These are phyloP conservation scores for Phaetusa simplex DNA, from an alignment of 2,113 vertebrate genomes.

Conservation along the genomic window DNA sequence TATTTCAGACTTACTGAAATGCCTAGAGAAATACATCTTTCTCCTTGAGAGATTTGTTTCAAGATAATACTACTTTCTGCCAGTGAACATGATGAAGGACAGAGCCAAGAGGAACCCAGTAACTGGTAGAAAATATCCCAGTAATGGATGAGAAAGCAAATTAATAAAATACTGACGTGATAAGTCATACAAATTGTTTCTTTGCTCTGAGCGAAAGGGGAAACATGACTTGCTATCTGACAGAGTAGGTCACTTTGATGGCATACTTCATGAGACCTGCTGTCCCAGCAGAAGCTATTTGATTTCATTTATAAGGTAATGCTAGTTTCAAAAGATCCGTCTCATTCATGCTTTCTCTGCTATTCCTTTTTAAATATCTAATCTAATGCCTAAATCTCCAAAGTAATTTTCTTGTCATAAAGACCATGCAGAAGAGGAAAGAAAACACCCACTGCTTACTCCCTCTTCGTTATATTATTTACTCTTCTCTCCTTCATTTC, in stretches of 20 bases:
- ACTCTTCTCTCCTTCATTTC: not conserved
- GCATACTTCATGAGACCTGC: not conserved
- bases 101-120: constrained; percentile 11
- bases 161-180: not conserved
- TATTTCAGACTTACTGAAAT: not conserved
- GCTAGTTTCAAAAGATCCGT: constrained; percentile 2
- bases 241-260: not conserved
- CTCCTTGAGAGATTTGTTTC: constrained; percentile 5
- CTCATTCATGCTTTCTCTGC: constrained; percentile 4
- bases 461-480: not conserved
- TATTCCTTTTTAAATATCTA: not conserved
- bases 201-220: not conserved
- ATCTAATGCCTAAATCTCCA: not conserved
- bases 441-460: not conserved
- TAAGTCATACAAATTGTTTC: not conserved
- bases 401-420: constrained; percentile 33
- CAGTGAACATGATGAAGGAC: not conserved
- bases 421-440: not conserved
- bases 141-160: constrained; percentile 36
- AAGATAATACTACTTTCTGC: not conserved
- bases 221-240: not conserved
- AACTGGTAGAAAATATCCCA: constrained; percentile 7
- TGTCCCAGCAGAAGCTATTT: constrained; percentile 1
- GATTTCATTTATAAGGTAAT: constrained; percentile 26
- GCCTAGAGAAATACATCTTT: not conserved